Evolutionary conservation across 1,140 invertebrate species (phyloP), one percentile per base, ranked within the genome.

Genomic region (Acarapis woodi): DNA sequence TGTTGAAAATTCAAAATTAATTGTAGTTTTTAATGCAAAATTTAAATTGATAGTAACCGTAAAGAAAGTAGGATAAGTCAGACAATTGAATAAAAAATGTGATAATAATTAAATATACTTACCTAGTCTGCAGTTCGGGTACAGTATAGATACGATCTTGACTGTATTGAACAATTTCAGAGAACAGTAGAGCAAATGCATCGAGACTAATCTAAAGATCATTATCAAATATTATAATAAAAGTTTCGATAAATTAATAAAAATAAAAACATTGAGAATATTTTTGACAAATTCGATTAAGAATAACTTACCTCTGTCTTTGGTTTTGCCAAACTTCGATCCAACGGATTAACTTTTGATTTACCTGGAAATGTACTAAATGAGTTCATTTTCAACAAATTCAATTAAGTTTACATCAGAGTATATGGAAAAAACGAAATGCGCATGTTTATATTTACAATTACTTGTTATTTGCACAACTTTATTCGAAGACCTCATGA

Each of bases 101-200:
- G n/a, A n/a, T n/a, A n/a, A n/a, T n/a, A n/a, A n/a, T 35, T 12
- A 38, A n/a, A 19, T 3, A 44, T 21, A 39, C 57, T 56, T 61
- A 83, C 79, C 75, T 87, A 46, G 65, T 76, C 54, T 96, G 87
- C 30, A 96, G 58, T 54, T 97, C 88, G 18, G 79, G 71, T 28
- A 96, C 77, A 8, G 80, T 88, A 47, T 78, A 77, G 16, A 85
- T 82, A 51, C 80, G 66, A 56, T 85, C 90, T 56, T 96, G 87
- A 52, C 79, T 87, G 57, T 96, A 97, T 53, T 94, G 83, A 4
- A 99, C 83, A 37, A 96, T 69, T 65, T 97, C 90, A 3, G 83
- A 88, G 56, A 97, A 96, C 29, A 99, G 59, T 32, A 97, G 59
- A 2, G 87, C 85, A 61, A 80, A 96, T 47, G 80, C 75, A 46